Base-by-base conservation (phyloP, 2,113 vertebrate genomes). In the Bujurquina vittata region DNA sequence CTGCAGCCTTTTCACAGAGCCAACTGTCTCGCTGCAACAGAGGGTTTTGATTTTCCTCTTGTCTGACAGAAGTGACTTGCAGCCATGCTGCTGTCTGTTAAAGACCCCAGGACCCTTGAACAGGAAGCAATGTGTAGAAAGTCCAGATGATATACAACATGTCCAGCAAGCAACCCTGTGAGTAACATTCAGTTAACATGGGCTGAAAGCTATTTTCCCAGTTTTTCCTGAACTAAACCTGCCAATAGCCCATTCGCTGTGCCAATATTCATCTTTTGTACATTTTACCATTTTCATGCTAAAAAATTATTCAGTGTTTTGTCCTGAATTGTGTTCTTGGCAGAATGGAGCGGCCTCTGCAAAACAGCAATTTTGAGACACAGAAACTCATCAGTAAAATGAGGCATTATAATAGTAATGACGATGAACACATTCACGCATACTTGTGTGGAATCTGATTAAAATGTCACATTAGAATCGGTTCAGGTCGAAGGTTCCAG, bases 1-100 rank as follows among this genome's bases (percentile, higher is more conserved):
- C 85, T 86, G n/a, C 85, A 59, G 75, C 73, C 69, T 84, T 87
- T 89, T 77, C 49, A 83, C 78, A 10, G 29, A 78, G 80, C 80
- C 61, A 20, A 49, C 76, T 60, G 77, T 83, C 86, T 84, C 4
- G 80, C 84, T 78, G 83, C 56, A 81, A 84, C 91, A 90, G 79
- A 86, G 60, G 81, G 84, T 90, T 92, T 87, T 87, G 87, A 92
- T 91, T 88, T 86, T 84, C 52, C 31, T 82, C 82, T 87, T 79
- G 86, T 92, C 88, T 87, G 89, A 90, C 89, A 90, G 87, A 85
- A 84, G 83, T 90, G 87, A 88, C 89, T 89, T 83, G 75, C 63
- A 69, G 85, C 72, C 75, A 37, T 29, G 17, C 67, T 20, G 40
- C 72, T 82, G 86, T 83, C 86, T 82, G 88, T 55, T 87, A 90